Base-by-base conservation (phyloP, 2,888 invertebrate species). In the Drosophila lutescens region DNA sequence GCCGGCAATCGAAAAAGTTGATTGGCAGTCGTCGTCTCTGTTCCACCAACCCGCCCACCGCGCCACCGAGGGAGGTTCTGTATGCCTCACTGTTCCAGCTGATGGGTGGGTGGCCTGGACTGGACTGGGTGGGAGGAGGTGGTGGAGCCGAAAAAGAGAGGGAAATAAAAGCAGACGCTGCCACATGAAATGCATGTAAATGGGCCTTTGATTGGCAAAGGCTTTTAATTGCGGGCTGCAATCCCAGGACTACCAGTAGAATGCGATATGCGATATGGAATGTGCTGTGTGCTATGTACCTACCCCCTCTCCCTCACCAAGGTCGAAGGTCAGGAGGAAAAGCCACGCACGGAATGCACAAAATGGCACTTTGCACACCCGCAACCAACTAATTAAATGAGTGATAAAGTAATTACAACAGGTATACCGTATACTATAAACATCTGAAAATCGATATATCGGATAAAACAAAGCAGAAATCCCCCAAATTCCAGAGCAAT, bases 21-120 rank as follows among this genome's bases (percentile, higher is more conserved):
- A 85, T 87, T 87, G 74, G 73, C 73, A 79, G 70, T 72, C 86
- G 62, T 57, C 79, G 79, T 44, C 36, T 13, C 12, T 13, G 26
- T 23, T 23, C 23, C 23, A 23, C 23, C 23, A 23, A 23, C 23
- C 23, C 23, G 26, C 26, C 26, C 26, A 26, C 26, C 26, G 26
- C 5, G 5, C 26, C 26, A 26, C 0, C 26, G 26, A 26, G 26
- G 26, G 26, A 26, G 6, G 26, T 26, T 26, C 5, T 5, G 26
- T 26, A 6, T 0, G 26, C 26, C 26, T 26, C 26, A 26, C 32
- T 32, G 32, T 40, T 43, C n/a, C 44, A 20, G 38, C 26, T 0
- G 6, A 26, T 7, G 38, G 30, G 5, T 66, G 17, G 23, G 17
- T 34, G 54, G 43, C 32, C 61, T 49, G 41, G 38, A 23, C 23